Percentiles rank a stretch among this genome's conserved stretches.
Evolutionary conservation across 1,140 invertebrate species (phyloP).

Genomic region (Ceratosolen fusciceps): DNA sequence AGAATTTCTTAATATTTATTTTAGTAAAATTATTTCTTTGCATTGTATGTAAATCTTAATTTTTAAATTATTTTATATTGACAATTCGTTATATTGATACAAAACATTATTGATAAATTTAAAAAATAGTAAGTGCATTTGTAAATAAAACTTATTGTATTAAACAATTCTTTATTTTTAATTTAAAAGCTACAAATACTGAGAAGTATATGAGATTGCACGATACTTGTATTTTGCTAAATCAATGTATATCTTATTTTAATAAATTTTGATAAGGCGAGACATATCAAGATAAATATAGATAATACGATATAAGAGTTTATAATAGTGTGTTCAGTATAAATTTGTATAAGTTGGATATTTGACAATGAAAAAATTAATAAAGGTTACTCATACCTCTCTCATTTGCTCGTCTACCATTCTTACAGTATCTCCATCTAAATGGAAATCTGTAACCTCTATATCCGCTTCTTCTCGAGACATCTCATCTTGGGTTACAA

Average conservation of each 20-base stretch:
- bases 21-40: no score
- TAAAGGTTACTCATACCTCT: conserved; percentile 51
- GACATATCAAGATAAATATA: not conserved
- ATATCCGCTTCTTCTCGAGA: conserved; percentile 61
- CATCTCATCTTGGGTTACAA: conserved; percentile 65
- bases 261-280: not conserved
- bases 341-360: no score
- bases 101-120: not conserved
- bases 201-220: not conserved
- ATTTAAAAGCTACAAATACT: no score
- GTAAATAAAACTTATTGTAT: no score
- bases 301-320: not conserved
- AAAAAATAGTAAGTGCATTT: not conserved
- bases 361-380: no score
- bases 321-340: not conserved
- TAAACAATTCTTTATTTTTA: no score
- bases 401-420: conserved; percentile 66
- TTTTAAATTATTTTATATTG: no score
- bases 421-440: conserved; percentile 66
- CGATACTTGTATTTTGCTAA: not conserved
- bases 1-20: no score
- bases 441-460: conserved; percentile 64
- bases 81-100: no score
- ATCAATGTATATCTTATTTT: not conserved
- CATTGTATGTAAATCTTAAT: no score